phyloP scores from a whole-genome alignment of 2,113 vertebrate species.

The Zingel zingel region DNA sequence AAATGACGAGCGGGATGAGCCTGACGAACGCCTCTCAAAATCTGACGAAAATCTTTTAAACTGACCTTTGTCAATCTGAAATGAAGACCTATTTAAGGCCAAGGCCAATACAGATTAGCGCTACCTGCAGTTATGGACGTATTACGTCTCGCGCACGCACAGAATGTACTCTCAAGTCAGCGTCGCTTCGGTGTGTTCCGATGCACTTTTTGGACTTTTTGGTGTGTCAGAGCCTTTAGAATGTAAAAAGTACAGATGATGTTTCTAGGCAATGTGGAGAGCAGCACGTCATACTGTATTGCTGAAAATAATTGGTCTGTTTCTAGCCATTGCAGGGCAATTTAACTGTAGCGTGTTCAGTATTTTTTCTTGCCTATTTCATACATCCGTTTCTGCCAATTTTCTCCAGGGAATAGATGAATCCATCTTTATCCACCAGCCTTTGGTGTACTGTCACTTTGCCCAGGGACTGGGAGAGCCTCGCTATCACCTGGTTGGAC shows the following conservation, averaged over 20 bases:
- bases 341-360: constrained; percentile 4
- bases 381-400: neutral
- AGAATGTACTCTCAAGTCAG: too few species aligned
- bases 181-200: too few species aligned
- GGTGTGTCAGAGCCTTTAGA: neutral
- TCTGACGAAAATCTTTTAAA: too few species aligned
- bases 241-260: neutral
- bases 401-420: constrained; percentile 87
- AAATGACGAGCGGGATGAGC: too few species aligned
- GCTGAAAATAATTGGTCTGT: neutral
- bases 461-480: constrained; percentile 89
- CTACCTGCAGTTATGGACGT: too few species aligned
- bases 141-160: too few species aligned
- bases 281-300: neutral
- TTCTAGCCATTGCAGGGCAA: neutral
- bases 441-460: constrained; percentile 93
- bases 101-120: too few species aligned
- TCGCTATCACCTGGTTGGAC: constrained; percentile 83
- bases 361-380: constrained; percentile 7
- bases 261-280: neutral
- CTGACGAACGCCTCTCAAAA: too few species aligned
- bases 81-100: too few species aligned
- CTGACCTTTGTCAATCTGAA: too few species aligned
- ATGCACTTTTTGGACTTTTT: too few species aligned
- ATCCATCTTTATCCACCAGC: constrained; percentile 91